These are phyloP conservation scores for Cheilosia soror DNA, from an alignment of 2,888 invertebrate species.

Conservation along the genomic window DNA sequence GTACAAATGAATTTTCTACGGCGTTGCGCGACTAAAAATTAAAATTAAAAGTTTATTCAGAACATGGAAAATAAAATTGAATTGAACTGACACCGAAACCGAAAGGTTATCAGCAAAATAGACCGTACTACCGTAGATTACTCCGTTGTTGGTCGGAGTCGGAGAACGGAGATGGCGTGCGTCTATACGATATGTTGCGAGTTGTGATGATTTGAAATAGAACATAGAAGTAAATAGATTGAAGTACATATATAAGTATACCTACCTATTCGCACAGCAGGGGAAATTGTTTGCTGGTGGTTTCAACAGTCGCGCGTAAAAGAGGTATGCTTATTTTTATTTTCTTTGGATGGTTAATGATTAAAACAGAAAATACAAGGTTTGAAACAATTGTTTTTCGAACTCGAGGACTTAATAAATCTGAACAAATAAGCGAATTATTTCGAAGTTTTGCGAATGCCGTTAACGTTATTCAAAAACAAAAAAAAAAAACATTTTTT, in stretches of 20 bases:
- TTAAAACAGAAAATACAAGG: no score
- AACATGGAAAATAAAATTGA: conserved; percentile 12
- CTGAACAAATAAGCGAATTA: no score
- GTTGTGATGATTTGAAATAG: conserved; percentile 25
- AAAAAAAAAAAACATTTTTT: no score
- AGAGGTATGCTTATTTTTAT: no score
- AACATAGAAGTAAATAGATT: no score
- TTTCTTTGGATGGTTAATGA: no score
- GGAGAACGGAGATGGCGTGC: not conserved
- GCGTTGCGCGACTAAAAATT: conserved; percentile 20
- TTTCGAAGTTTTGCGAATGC: no score
- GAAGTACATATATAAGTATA: not conserved
- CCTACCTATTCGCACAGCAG: not conserved
- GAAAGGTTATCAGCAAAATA: conserved; percentile 62
- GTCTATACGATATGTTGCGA: conserved; percentile 18
- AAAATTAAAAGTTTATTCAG: conserved; percentile 19
- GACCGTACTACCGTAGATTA: conserved; percentile 12
- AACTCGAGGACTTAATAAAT: no score
- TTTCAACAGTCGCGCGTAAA: not conserved
- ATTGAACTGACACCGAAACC: conserved; percentile 35
- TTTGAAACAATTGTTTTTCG: no score
- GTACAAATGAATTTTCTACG: conserved; percentile 76
- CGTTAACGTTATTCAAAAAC: no score
- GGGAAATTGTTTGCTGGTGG: not conserved
- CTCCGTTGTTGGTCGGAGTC: conserved; percentile 70